Evolutionary conservation across 2,888 invertebrate genomes (phyloP).

Genomic region (Meganola albula): DNA sequence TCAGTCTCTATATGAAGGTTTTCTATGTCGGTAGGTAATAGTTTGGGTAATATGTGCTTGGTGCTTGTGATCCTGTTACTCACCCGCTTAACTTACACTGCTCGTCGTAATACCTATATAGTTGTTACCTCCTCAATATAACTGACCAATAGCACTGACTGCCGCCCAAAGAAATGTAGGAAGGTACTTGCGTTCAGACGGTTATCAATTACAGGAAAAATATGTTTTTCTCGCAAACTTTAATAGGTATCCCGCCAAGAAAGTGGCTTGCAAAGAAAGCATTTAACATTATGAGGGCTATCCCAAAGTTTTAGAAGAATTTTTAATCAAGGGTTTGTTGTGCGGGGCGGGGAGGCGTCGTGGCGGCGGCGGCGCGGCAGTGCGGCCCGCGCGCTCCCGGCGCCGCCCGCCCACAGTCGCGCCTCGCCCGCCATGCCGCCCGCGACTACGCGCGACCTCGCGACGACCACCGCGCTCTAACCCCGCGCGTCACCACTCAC

Average conservation of each 20-base stretch:
- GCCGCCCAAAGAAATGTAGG: too few species aligned
- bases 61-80: too few species aligned
- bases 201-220: too few species aligned
- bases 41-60: too few species aligned
- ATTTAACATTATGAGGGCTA: slow-evolving; percentile 46
- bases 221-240: slow-evolving; percentile 16
- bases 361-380: slow-evolving; percentile 65
- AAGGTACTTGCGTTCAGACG: too few species aligned
- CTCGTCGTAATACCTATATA: too few species aligned
- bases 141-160: too few species aligned
- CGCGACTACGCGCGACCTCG: slow-evolving; percentile 38
- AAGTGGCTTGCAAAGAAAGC: slow-evolving; percentile 39
- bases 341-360: slow-evolving; percentile 39
- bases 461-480: slow-evolving; percentile 48
- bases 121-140: too few species aligned
- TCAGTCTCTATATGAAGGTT: too few species aligned
- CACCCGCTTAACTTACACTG: too few species aligned
- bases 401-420: slow-evolving; percentile 64
- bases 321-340: slow-evolving; percentile 53
- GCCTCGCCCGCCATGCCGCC: slow-evolving; percentile 43
- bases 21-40: too few species aligned
- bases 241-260: slow-evolving; percentile 27
- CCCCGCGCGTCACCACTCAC: slow-evolving; percentile 51
- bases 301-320: slow-evolving; percentile 67
- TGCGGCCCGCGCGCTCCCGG: slow-evolving; percentile 78